Conservation (phyloP, 2,113 vertebrate genomes). For the Caranx melampygus region DNA sequence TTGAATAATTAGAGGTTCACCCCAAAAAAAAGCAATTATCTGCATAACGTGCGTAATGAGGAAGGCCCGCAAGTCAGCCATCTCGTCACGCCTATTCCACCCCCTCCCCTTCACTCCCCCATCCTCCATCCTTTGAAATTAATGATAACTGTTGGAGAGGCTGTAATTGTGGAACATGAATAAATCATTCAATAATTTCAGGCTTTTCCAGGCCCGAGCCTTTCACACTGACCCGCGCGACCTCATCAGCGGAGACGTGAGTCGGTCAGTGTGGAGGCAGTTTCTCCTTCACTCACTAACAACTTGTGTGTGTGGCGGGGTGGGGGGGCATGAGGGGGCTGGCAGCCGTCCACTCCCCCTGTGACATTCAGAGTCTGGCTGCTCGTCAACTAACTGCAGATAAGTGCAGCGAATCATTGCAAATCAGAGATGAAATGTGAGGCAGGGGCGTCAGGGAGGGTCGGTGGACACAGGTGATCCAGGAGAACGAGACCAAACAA, state of each 20-base stretch:
- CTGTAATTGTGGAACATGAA: constrained; percentile 53
- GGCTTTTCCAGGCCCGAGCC: constrained; percentile 8
- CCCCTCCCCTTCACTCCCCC: constrained; percentile 8
- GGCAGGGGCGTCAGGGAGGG: not conserved
- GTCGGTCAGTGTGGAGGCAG: not conserved
- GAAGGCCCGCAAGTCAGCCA: constrained; percentile 53
- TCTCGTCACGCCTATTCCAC: constrained; percentile 56
- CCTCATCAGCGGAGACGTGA: constrained; percentile 24
- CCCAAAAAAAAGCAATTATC: constrained; percentile 46
- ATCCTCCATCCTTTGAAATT: constrained; percentile 31
- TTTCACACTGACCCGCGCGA: constrained; percentile 46
- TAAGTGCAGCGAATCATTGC: constrained; percentile 10
- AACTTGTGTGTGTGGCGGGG: not conserved
- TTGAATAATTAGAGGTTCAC: constrained; percentile 62
- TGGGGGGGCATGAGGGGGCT: constrained; percentile 4
- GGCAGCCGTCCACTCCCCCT: constrained; percentile 34
- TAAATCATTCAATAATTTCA: constrained; percentile 51
- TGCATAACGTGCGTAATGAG: constrained; percentile 57
- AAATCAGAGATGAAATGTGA: not conserved
- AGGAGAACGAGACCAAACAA: not conserved
- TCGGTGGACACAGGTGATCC: not conserved
- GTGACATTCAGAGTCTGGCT: constrained; percentile 57
- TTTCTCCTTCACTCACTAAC: constrained; percentile 10
- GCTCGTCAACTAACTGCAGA: constrained; percentile 26
- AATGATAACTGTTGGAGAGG: constrained; percentile 50